phyloP scores from a whole-genome alignment of 2,113 vertebrate species.

The Coryphaenoides rupestris region DNA sequence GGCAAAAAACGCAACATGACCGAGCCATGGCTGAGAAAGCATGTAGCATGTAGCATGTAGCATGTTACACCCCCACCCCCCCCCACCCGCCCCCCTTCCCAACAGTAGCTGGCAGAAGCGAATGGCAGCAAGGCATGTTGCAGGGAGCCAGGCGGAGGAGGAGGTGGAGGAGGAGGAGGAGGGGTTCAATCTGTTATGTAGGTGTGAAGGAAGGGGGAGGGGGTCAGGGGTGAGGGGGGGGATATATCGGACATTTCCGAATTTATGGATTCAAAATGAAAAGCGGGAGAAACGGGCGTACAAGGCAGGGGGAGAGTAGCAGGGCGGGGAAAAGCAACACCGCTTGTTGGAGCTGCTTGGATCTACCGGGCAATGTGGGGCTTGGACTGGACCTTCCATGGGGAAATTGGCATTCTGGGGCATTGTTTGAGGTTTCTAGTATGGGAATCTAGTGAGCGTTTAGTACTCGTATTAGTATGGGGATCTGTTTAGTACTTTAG shows the following conservation, averaged over 20 bases:
- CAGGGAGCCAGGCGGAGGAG: constrained; percentile 36
- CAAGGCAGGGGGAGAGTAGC: constrained; percentile 37
- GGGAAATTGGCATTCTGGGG: too few species aligned
- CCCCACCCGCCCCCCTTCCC: constrained; percentile 40
- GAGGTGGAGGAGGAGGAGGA: constrained; percentile 39
- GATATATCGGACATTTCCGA: constrained; percentile 55
- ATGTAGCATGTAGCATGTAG: constrained; percentile 58
- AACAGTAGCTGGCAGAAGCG: constrained; percentile 65
- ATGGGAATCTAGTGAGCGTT: too few species aligned
- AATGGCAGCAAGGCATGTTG: constrained; percentile 68
- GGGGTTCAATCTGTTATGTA: constrained; percentile 58
- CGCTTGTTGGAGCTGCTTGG: too few species aligned
- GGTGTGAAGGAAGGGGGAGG: constrained; percentile 13
- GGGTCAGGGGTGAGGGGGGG: neutral
- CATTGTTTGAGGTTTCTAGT: too few species aligned
- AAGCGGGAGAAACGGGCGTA: constrained; percentile 41
- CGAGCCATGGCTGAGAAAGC: constrained; percentile 56
- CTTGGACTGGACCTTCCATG: too few species aligned
- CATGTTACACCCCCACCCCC: constrained; percentile 41
- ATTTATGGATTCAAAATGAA: constrained; percentile 45
- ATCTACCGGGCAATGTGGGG: too few species aligned
- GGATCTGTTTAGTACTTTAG: too few species aligned
- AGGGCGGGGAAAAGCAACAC: too few species aligned
- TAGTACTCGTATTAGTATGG: too few species aligned
- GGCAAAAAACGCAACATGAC: constrained; percentile 69